Evolutionary conservation across 2,888 invertebrate genomes (phyloP), one percentile per base, ranked within the genome.

Genomic region (Rotaria sp.): DNA sequence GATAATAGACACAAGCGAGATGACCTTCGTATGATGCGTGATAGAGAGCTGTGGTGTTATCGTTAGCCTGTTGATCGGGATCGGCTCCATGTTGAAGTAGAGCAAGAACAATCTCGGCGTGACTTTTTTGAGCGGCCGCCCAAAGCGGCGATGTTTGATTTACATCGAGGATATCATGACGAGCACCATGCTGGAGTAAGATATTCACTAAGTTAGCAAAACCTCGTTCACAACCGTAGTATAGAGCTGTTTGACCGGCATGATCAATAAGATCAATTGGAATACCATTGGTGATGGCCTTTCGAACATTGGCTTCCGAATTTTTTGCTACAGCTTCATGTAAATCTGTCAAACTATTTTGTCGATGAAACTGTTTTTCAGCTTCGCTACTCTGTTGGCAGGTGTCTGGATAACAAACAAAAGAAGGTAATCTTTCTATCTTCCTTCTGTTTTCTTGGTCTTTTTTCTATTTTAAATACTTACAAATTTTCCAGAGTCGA

Each of bases 81-180:
- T 88, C 85, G 18, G 88, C 88, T 15, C 87, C 86, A 84, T 87
- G 52, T 30, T 87, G 57, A 18, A 88, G 35, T 26, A 88, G 84
- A 38, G 87, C 57, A 55, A 88, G 85, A 18, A 88, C 86, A 85
- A 88, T 88, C 13, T 87, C 75, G 11, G 55, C 84, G 75, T 86
- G 87, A 21, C 88, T 88, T 74, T 87, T 87, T 59, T 88, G 88
- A 48, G 88, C 88, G 18, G 89, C 88, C n/a, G 88, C 88, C 87
- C 88, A 88, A 15, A 89, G 38, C 26, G 89, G 88, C 5, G 89
- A 88, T n/a, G 88, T 88, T 84, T n/a, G 26, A 57, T 57, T 57
- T 10, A 57, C 2, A 24, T 57, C 57, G 5, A n/a, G 10, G 5
- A 57, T 7, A 57, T 57, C 26, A 57, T 57, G 57, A 10, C 57